Conservation (phyloP, 2,888 invertebrate species). For the Amphimallon solstitiale region DNA sequence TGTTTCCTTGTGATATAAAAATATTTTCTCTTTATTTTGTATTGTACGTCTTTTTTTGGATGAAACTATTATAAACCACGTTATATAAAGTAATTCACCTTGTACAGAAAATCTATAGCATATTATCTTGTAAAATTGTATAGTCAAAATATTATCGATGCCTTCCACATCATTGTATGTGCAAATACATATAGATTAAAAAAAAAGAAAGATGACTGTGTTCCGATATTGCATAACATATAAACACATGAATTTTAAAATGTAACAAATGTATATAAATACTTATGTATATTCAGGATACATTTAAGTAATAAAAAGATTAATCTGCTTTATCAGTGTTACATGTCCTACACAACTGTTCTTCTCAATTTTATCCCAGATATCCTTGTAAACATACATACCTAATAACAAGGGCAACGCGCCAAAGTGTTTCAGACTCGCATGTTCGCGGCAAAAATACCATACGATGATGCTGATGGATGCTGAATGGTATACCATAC, state of each 20-base stretch:
- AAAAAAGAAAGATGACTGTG: constrained; percentile 10
- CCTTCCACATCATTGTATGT: constrained; percentile 34
- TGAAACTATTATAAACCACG: no score
- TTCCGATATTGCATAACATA: background rate
- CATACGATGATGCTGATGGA: no score
- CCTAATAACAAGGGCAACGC: no score
- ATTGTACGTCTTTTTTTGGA: no score
- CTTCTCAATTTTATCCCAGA: no score
- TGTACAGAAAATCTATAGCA: background rate
- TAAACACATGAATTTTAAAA: constrained; percentile 2
- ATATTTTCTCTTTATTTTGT: no score
- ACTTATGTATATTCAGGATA: constrained; percentile 21
- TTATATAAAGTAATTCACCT: background rate
- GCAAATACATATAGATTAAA: background rate
- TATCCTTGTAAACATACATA: no score
- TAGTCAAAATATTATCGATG: constrained; percentile 31
- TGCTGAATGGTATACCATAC: no score
- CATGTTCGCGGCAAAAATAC: no score
- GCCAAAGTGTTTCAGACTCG: no score
- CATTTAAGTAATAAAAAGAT: constrained; percentile 25
- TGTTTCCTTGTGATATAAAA: no score
- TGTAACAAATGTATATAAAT: constrained; percentile 28
- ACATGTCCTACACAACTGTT: no score
- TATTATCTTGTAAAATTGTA: constrained; percentile 27
- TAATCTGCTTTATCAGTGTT: constrained; percentile 18